phyloP scores from a whole-genome alignment of 1,140 invertebrate genomes.

The Pseudomyrmex concolor region DNA sequence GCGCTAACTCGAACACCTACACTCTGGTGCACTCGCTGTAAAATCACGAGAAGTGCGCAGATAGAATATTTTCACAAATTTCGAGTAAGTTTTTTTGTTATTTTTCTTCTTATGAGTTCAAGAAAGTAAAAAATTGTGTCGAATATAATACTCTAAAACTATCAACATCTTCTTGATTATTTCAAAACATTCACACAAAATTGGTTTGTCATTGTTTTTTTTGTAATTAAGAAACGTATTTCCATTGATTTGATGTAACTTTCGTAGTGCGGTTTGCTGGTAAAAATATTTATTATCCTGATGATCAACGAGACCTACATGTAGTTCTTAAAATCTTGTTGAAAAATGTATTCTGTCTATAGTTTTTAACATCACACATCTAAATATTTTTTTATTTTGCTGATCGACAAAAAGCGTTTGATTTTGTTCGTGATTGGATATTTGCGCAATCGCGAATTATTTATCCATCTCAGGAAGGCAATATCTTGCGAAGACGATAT shows the following conservation, averaged over 20 bases:
- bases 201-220: conserved; percentile 1
- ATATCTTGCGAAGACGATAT: conserved; percentile 30
- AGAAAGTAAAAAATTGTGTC: too few relatives aligned
- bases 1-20: conserved; percentile 63
- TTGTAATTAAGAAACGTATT: conserved; percentile 40
- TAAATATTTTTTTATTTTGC: conserved; percentile 29
- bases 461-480: conserved; percentile 10
- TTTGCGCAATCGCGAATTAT: conserved; percentile 13
- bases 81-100: too few relatives aligned
- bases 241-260: conserved; percentile 63
- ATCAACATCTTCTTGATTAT: background rate
- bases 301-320: conserved; percentile 57
- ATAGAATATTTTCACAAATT: conserved; percentile 1
- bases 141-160: too few relatives aligned
- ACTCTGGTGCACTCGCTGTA: conserved; percentile 32
- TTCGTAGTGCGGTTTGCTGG: conserved; percentile 21
- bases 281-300: conserved; percentile 73
- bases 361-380: background rate
- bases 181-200: background rate
- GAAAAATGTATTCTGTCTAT: conserved; percentile 3
- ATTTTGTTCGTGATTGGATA: conserved; percentile 2
- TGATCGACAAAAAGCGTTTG: background rate
- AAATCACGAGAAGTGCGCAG: conserved; percentile 44
- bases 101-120: too few relatives aligned
- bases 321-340: conserved; percentile 1